Evolutionary conservation across 1,140 invertebrate species (phyloP).

Genomic region (Drosophila ananassae): DNA sequence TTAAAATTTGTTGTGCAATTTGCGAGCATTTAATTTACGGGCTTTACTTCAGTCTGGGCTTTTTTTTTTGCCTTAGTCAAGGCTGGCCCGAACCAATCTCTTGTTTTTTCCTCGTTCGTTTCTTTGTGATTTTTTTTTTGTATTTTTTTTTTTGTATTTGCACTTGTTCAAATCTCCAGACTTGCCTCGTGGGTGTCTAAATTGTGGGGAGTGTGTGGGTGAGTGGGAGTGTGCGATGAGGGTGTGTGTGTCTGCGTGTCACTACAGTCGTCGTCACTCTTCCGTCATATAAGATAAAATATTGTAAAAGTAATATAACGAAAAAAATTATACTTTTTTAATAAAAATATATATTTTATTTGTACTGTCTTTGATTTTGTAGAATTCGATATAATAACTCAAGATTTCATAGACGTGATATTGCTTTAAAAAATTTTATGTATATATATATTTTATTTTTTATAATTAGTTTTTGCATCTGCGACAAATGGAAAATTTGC

Average conservation of each 20-base stretch:
- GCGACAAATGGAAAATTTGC: constrained; percentile 23
- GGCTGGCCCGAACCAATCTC: constrained; percentile 33
- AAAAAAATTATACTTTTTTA: no score
- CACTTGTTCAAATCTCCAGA: constrained; percentile 77
- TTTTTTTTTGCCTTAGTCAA: constrained; percentile 40
- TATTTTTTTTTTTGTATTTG: constrained; percentile 46
- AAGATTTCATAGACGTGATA: neutral
- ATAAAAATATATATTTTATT: no score
- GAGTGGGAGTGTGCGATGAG: constrained; percentile 9
- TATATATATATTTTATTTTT: neutral
- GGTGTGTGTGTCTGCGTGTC: constrained; percentile 1
- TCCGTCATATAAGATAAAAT: neutral
- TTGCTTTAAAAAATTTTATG: neutral
- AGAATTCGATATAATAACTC: neutral
- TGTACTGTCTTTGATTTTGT: no score
- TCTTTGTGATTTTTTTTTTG: constrained; percentile 9
- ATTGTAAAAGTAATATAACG: neutral
- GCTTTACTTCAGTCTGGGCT: constrained; percentile 38
- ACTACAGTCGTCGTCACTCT: constrained; percentile 16
- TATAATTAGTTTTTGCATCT: constrained; percentile 44
- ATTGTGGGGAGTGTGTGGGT: constrained; percentile 10
- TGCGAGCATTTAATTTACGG: constrained; percentile 36
- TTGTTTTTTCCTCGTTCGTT: constrained; percentile 17
- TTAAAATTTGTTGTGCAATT: constrained; percentile 41
- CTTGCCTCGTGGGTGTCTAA: constrained; percentile 36